Percentiles rank a stretch among this genome's conserved stretches.
phyloP scores from a whole-genome alignment of 2,888 invertebrate species.

The Meganola albula region DNA sequence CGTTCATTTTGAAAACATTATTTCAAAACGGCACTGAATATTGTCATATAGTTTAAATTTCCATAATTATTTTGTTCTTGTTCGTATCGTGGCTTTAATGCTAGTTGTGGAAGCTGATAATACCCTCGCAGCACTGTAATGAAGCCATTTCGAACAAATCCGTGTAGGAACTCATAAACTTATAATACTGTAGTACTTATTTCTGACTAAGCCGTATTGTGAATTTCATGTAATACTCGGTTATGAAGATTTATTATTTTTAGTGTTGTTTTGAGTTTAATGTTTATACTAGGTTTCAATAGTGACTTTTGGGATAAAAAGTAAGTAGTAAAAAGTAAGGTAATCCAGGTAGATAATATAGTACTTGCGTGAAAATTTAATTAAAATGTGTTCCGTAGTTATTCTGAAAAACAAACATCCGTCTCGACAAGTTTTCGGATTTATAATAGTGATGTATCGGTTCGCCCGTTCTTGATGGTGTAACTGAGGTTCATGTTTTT shows the following conservation, averaged over 20 bases:
- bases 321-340: too few species aligned
- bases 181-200: constrained; percentile 18
- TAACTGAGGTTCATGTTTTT: too few species aligned
- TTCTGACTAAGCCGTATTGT: constrained; percentile 10
- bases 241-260: constrained; percentile 4
- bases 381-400: too few species aligned
- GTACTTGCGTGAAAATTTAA: too few species aligned
- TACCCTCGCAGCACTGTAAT: constrained; percentile 27
- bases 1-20: neutral
- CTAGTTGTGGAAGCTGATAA: constrained; percentile 31
- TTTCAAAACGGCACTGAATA: constrained; percentile 13
- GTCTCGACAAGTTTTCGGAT: too few species aligned
- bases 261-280: neutral
- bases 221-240: constrained; percentile 9
- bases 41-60: constrained; percentile 3
- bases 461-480: too few species aligned
- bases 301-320: too few species aligned
- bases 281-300: too few species aligned
- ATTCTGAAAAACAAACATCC: too few species aligned
- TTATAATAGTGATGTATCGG: too few species aligned
- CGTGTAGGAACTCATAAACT: constrained; percentile 10
- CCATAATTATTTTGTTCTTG: constrained; percentile 9
- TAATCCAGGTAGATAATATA: too few species aligned
- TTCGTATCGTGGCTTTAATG: constrained; percentile 21
- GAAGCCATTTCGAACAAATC: constrained; percentile 31